phyloP scores from a whole-genome alignment of 2,797 vertebrate species.

The Psittacula derbiana region DNA sequence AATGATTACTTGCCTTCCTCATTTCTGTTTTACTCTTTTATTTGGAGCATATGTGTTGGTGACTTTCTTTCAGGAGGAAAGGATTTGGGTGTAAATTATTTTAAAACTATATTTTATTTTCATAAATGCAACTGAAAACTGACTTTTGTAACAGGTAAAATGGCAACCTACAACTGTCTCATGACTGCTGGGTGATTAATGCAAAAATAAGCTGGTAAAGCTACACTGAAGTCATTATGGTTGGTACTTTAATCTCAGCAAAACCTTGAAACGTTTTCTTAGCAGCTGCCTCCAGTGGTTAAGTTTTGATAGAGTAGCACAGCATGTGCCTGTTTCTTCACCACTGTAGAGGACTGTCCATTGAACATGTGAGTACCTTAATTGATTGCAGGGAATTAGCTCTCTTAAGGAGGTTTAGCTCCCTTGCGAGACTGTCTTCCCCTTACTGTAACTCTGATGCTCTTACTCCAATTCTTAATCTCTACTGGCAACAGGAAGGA shows the following conservation, averaged over 20 bases:
- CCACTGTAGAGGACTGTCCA: fast-evolving
- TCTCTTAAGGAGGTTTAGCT: neutral
- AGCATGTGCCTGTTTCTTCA: neutral
- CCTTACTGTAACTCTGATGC: neutral
- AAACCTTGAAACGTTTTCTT: neutral
- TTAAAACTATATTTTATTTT: neutral
- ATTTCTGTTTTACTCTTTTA: neutral
- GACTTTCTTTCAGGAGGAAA: neutral
- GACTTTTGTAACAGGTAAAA: neutral
- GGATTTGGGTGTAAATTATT: neutral
- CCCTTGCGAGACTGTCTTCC: neutral
- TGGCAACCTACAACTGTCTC: neutral
- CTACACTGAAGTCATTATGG: neutral
- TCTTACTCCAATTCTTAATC: neutral
- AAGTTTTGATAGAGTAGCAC: neutral
- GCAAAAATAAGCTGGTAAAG: neutral
- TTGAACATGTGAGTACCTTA: neutral
- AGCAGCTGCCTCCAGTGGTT: neutral
- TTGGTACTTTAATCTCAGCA: neutral
- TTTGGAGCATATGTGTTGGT: neutral
- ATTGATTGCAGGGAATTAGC: neutral
- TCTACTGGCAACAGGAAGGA: neutral
- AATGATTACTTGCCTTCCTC: neutral
- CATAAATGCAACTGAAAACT: neutral
- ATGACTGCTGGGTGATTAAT: neutral